phyloP scores from a whole-genome alignment of 2,888 invertebrate genomes.

The Aphidoletes aphidimyza region DNA sequence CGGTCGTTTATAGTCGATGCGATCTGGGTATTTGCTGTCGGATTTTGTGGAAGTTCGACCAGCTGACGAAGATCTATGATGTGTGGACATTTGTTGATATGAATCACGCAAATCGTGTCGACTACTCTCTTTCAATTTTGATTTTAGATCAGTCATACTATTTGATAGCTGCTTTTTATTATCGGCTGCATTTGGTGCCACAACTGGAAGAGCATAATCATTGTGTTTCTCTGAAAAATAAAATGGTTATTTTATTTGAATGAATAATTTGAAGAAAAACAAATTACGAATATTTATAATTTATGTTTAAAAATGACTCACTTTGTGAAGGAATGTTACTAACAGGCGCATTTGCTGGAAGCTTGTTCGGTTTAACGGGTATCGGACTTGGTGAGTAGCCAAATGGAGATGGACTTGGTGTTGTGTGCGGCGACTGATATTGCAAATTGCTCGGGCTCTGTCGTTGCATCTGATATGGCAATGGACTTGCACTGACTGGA shows the following conservation, averaged over 20 bases:
- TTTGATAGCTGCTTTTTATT: slow-evolving; percentile 11
- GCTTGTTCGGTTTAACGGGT: slow-evolving; percentile 40
- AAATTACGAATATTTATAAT: neutral
- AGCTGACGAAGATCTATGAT: neutral
- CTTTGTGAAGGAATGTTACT: slow-evolving; percentile 20
- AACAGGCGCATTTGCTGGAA: slow-evolving; percentile 30
- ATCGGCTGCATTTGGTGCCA: slow-evolving; percentile 17
- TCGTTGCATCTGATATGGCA: slow-evolving; percentile 56
- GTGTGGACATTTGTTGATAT: neutral
- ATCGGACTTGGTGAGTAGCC: slow-evolving; percentile 51
- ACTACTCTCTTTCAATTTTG: neutral
- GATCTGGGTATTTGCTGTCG: slow-evolving; percentile 13
- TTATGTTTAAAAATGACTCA: neutral
- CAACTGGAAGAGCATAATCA: slow-evolving; percentile 21
- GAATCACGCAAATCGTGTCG: slow-evolving; percentile 3
- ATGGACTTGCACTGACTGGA: slow-evolving; percentile 52
- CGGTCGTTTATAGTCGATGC: slow-evolving; percentile 13
- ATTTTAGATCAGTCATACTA: neutral
- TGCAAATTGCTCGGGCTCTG: slow-evolving; percentile 58
- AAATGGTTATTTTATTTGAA: neutral
- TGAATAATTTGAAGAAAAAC: neutral
- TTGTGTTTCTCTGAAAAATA: slow-evolving; percentile 9
- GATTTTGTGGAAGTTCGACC: neutral
- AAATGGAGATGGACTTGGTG: slow-evolving; percentile 57
- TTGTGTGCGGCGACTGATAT: slow-evolving; percentile 57